phyloP scores from a whole-genome alignment of 1,140 invertebrate genomes.

The Acyrthosiphon pisum region DNA sequence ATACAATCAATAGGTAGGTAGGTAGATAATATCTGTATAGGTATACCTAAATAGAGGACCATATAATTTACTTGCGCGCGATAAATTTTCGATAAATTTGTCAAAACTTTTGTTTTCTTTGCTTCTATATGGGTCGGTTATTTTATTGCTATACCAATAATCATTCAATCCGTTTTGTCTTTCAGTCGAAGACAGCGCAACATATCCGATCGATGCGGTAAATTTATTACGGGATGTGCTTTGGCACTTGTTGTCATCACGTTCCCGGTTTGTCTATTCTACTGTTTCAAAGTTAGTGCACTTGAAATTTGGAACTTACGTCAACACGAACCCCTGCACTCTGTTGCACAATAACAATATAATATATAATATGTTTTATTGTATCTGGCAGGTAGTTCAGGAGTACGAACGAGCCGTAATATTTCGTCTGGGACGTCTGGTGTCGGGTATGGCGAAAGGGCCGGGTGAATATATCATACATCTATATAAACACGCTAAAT shows the following conservation, averaged over 20 bases:
- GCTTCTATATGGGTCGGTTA: neutral
- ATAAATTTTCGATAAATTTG: neutral
- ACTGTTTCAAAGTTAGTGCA: slow-evolving; percentile 90
- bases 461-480: slow-evolving; percentile 65
- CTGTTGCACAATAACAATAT: neutral
- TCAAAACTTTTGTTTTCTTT: neutral
- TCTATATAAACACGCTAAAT: neutral
- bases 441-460: slow-evolving; percentile 75
- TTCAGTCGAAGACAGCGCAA: slow-evolving; percentile 72
- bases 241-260: slow-evolving; percentile 88
- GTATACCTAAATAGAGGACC: neutral
- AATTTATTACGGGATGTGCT: slow-evolving; percentile 82
- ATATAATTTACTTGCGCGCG: neutral
- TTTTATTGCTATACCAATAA: neutral
- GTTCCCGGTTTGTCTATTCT: slow-evolving; percentile 91
- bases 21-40: neutral
- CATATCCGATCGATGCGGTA: slow-evolving; percentile 83
- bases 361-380: neutral
- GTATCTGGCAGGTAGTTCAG: slow-evolving; percentile 65
- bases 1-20: neutral
- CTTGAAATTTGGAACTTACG: neutral
- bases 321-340: neutral
- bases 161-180: slow-evolving; percentile 57
- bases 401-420: slow-evolving; percentile 82
- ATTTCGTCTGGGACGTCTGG: slow-evolving; percentile 75